Percentiles rank a stretch among this genome's conserved stretches.
Conservation (phyloP, 2,113 vertebrate genomes). For the Carassius gibelio region DNA sequence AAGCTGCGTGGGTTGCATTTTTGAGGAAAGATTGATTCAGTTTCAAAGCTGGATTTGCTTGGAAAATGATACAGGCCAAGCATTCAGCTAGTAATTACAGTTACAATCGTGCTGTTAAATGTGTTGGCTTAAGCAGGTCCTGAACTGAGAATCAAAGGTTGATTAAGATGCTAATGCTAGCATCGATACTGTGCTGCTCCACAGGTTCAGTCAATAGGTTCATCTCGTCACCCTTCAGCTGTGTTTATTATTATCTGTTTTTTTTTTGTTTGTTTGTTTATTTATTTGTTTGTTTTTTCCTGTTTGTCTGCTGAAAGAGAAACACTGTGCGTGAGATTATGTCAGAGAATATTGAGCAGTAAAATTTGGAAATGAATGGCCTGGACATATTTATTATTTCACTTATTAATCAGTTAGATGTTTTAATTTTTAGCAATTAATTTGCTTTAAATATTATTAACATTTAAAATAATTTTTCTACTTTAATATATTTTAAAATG, state of each 20-base stretch:
- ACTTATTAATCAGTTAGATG: not conserved
- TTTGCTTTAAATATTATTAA: too few relatives aligned
- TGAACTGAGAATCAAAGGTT: not conserved
- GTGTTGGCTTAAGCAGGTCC: not conserved
- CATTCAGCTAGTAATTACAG: constrained; percentile 15
- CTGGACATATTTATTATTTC: not conserved
- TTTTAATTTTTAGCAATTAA: too few relatives aligned
- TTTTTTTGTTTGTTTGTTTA: not conserved
- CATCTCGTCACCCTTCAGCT: not conserved
- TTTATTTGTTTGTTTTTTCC: not conserved
- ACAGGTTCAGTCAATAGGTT: not conserved
- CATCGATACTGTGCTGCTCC: not conserved
- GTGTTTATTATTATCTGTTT: not conserved
- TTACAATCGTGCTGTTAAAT: not conserved
- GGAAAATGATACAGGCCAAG: constrained; percentile 5
- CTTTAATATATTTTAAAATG: not conserved
- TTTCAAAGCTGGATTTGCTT: not conserved
- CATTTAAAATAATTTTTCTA: too few relatives aligned
- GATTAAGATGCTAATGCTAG: not conserved
- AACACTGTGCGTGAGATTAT: not conserved
- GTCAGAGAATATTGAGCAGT: not conserved
- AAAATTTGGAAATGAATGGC: not conserved
- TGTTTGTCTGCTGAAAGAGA: constrained; percentile 3
- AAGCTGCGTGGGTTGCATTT: not conserved
- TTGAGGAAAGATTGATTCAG: not conserved